These are phyloP conservation scores for Microplitis deprimator DNA, from an alignment of 2,888 invertebrate species.

Conservation along the genomic window DNA sequence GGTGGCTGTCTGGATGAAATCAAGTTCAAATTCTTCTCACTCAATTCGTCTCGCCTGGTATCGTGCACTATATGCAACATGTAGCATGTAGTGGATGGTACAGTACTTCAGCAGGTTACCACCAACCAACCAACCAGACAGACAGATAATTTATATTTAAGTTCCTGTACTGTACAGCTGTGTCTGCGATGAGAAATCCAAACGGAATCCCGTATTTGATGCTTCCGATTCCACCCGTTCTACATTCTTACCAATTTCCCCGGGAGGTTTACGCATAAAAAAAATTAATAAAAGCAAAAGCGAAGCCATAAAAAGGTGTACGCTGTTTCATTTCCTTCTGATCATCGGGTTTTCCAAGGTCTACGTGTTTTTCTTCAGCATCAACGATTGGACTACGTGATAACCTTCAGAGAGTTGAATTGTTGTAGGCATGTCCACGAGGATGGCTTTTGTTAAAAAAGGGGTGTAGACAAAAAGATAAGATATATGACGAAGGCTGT, in stretches of 20 bases:
- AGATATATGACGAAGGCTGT: conserved; percentile 3
- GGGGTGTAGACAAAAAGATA: conserved; percentile 9
- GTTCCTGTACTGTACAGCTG: neutral
- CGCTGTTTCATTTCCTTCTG: conserved; percentile 6
- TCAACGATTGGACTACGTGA: neutral
- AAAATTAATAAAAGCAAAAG: too few species aligned
- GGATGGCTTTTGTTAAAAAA: conserved; percentile 7
- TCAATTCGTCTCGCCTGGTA: neutral
- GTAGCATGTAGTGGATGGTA: neutral
- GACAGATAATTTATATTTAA: neutral
- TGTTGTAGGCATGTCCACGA: neutral
- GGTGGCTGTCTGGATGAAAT: conserved; percentile 1
- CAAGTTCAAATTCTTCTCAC: conserved; percentile 11
- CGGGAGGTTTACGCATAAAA: neutral
- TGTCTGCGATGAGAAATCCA: neutral
- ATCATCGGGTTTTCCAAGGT: conserved; percentile 9
- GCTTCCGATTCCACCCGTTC: neutral
- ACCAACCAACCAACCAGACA: neutral
- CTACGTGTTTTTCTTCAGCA: conserved; percentile 8
- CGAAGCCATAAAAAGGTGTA: neutral
- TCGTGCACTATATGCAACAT: neutral
- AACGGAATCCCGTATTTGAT: neutral
- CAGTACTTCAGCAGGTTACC: neutral
- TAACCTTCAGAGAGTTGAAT: conserved; percentile 17
- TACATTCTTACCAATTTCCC: neutral